These are phyloP conservation scores for Hydraecia micacea DNA, from an alignment of 2,888 invertebrate species.

Conservation along the genomic window DNA sequence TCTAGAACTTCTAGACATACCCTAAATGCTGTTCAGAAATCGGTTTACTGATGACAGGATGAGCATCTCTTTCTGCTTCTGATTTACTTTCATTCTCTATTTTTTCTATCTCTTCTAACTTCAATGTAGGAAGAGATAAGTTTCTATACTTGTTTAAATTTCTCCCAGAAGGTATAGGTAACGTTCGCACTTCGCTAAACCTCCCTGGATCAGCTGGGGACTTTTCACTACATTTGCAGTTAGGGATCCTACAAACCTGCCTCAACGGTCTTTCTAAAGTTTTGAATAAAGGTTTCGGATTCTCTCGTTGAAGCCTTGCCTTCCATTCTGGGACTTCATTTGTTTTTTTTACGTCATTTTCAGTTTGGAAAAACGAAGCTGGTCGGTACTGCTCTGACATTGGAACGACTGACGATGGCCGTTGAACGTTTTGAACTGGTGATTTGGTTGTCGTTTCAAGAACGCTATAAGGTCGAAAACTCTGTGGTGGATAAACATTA, in stretches of 20 bases:
- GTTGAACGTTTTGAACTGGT: slow-evolving; percentile 76
- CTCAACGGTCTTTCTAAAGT: slow-evolving; percentile 81
- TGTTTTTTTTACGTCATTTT: slow-evolving; percentile 74
- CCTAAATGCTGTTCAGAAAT: slow-evolving; percentile 90
- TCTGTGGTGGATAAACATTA: slow-evolving; percentile 76
- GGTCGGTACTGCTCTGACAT: slow-evolving; percentile 86
- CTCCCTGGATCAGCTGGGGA: slow-evolving; percentile 72
- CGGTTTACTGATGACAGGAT: slow-evolving; percentile 78
- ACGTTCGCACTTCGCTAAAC: slow-evolving; percentile 82
- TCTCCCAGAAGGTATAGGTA: slow-evolving; percentile 81
- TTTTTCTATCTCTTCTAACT: slow-evolving; percentile 81
- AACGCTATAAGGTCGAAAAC: slow-evolving; percentile 86
- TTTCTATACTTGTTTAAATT: slow-evolving; percentile 82
- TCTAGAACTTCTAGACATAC: slow-evolving; percentile 85
- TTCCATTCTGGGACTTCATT: slow-evolving; percentile 86
- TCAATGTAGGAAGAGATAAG: slow-evolving; percentile 86
- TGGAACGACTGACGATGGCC: slow-evolving; percentile 87
- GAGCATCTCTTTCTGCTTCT: slow-evolving; percentile 81
- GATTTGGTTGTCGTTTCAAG: slow-evolving; percentile 82
- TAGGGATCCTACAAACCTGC: slow-evolving; percentile 84
- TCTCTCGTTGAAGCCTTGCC: slow-evolving; percentile 82
- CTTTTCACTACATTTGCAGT: slow-evolving; percentile 85
- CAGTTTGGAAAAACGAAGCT: slow-evolving; percentile 84
- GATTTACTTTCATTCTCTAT: slow-evolving; percentile 74
- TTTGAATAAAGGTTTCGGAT: slow-evolving; percentile 77